A percentile compares a stretch with the other conserved stretches of the same genome.
These are phyloP conservation scores for Coturnix japonica DNA, from an alignment of 2,113 vertebrate genomes.

Conservation along the genomic window DNA sequence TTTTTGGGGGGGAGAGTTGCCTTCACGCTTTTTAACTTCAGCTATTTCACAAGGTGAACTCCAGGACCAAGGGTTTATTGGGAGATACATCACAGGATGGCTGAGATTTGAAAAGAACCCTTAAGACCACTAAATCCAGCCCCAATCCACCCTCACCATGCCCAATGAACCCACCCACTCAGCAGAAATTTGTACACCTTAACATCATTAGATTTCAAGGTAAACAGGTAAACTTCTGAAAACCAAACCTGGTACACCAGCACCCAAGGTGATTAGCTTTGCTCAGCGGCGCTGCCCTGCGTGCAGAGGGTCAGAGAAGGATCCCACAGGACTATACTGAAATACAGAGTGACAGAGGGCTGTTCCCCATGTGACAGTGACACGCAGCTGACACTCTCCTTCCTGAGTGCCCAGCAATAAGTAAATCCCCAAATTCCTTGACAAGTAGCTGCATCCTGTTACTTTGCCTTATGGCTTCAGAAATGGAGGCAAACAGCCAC, in stretches of 20 bases:
- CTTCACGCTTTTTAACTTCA: neutral
- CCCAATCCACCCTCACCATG: too few species aligned
- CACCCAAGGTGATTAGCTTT: neutral
- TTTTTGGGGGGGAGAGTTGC: neutral
- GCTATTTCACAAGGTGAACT: neutral
- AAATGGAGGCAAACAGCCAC: neutral
- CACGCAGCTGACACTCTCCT: neutral
- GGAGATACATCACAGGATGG: neutral
- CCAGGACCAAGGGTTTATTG: rapidly evolving
- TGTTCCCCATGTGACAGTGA: rapidly evolving
- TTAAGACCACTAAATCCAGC: too few species aligned
- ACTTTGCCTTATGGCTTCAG: neutral
- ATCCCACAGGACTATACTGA: neutral
- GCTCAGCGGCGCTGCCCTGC: neutral
- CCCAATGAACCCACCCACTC: too few species aligned
- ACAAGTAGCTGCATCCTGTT: conserved; percentile 25
- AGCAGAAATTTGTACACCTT: neutral
- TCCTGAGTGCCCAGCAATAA: neutral
- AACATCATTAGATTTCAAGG: neutral
- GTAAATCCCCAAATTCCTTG: conserved; percentile 19
- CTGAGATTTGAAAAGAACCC: too few species aligned
- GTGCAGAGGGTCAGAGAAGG: neutral
- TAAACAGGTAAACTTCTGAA: neutral
- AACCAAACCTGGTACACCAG: rapidly evolving
- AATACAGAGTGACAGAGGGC: neutral